Conservation (phyloP, 2,113 vertebrate species). For the Sorex araneus region DNA sequence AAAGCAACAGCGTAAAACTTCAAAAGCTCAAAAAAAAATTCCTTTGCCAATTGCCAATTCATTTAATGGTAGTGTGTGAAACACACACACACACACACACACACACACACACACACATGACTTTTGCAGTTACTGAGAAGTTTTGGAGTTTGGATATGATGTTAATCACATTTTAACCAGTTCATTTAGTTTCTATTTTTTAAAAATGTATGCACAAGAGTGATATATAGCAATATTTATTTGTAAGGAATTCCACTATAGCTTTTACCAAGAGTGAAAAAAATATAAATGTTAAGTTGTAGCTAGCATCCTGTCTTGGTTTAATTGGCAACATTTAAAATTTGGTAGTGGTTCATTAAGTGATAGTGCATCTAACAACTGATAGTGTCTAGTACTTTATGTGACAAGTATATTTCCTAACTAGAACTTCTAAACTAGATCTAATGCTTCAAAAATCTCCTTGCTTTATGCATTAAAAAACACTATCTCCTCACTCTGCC, state of each 20-base stretch:
- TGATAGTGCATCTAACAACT: background rate
- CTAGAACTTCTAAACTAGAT: background rate
- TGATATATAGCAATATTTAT: background rate
- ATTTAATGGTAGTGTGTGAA: background rate
- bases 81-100: background rate
- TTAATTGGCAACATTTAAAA: constrained; percentile 2
- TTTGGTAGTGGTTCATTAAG: background rate
- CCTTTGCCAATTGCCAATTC: background rate
- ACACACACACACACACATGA: background rate
- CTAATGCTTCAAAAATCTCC: background rate
- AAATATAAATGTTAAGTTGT: background rate
- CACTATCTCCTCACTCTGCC: background rate
- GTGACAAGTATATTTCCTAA: background rate
- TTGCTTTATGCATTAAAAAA: background rate
- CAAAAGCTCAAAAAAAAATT: background rate
- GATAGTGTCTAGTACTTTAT: background rate
- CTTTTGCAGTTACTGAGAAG: constrained; percentile 1
- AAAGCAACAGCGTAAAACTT: background rate
- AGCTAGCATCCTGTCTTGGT: background rate
- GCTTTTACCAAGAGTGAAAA: background rate
- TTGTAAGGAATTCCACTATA: background rate
- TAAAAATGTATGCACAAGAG: background rate
- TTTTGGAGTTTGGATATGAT: background rate
- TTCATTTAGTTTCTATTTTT: background rate
- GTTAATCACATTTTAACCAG: background rate